phyloP scores from a whole-genome alignment of 2,888 invertebrate genomes.

The Eilema depressum region DNA sequence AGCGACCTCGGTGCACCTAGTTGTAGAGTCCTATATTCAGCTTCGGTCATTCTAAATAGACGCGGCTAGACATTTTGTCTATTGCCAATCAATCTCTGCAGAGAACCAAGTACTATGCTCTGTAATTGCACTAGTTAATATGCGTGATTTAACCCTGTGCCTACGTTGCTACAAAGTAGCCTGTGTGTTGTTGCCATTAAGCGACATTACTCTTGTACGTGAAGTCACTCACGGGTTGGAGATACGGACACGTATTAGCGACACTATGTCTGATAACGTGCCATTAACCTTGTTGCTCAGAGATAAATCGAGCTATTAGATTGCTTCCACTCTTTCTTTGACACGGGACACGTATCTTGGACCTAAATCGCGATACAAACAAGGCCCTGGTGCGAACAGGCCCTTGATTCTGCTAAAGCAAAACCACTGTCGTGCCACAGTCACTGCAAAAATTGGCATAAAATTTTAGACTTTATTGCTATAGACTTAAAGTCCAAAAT shows the following conservation, averaged over 20 bases:
- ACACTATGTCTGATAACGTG: neutral
- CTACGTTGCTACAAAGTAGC: neutral
- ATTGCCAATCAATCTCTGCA: neutral
- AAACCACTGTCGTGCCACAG: too few species aligned
- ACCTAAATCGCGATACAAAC: too few species aligned
- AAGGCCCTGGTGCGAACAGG: too few species aligned
- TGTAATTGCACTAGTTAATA: neutral
- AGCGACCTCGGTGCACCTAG: too few species aligned
- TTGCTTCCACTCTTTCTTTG: neutral
- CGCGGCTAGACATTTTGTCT: neutral
- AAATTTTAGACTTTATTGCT: too few species aligned
- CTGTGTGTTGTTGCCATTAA: neutral
- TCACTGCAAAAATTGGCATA: too few species aligned
- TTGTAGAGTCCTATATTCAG: too few species aligned
- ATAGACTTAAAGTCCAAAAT: too few species aligned
- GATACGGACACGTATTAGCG: neutral
- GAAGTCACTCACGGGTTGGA: neutral
- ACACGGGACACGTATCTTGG: too few species aligned
- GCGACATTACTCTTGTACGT: neutral
- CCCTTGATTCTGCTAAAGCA: too few species aligned
- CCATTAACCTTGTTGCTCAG: neutral
- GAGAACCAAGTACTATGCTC: neutral
- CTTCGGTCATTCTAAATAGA: neutral
- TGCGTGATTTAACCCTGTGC: too few species aligned
- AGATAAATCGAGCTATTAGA: neutral